Percentiles rank a stretch among this genome's conserved stretches.
phyloP scores from a whole-genome alignment of 1,140 invertebrate species.

The Acromyrmex charruanus region DNA sequence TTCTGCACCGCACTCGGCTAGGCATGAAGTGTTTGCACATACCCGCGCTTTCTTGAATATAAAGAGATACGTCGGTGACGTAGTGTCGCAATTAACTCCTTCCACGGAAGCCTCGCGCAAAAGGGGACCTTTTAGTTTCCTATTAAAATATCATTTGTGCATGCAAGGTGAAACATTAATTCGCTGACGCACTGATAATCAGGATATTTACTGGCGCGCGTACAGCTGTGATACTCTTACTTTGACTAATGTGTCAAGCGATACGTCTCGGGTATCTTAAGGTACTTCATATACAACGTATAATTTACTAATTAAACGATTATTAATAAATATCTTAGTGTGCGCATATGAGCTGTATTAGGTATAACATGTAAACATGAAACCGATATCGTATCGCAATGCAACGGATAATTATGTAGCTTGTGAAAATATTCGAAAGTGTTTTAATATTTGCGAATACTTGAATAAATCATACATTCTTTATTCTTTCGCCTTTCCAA shows the following conservation, averaged over 20 bases:
- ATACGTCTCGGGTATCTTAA: constrained; percentile 9
- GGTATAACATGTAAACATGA: constrained; percentile 7
- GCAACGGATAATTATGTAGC: not conserved
- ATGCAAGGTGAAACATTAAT: constrained; percentile 55
- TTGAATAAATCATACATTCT: constrained; percentile 17
- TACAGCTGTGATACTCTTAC: not conserved
- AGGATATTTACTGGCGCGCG: constrained; percentile 24
- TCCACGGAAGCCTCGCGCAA: constrained; percentile 34
- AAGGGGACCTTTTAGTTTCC: constrained; percentile 44
- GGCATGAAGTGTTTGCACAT: constrained; percentile 44
- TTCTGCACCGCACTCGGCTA: constrained; percentile 51
- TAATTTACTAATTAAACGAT: constrained; percentile 45
- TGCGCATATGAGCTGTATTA: not conserved
- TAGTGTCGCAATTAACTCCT: constrained; percentile 54
- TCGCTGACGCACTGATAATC: constrained; percentile 27
- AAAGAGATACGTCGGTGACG: constrained; percentile 36
- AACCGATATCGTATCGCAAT: not conserved
- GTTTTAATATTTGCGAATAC: constrained; percentile 14
- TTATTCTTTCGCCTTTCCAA: not conserved
- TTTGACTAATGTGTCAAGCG: not conserved
- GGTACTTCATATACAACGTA: not conserved
- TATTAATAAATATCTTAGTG: constrained; percentile 7
- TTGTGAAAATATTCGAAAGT: constrained; percentile 8
- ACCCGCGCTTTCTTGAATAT: constrained; percentile 23
- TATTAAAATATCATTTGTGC: constrained; percentile 59